Base-by-base conservation (phyloP, 2,797 vertebrate genomes). In the Muscicapa striata region DNA sequence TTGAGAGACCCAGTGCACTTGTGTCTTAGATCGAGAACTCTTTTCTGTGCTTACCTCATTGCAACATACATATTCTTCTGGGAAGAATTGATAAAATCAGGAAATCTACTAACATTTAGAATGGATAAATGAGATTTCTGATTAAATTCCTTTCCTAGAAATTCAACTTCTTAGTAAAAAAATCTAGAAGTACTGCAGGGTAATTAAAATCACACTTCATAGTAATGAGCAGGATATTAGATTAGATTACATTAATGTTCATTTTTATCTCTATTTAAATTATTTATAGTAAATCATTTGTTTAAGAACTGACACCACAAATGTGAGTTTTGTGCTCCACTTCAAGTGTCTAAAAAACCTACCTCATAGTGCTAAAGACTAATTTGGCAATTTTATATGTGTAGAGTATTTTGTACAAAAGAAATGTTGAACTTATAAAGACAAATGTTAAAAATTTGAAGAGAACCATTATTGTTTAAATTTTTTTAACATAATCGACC, bases 81-180 rank as follows among this genome's bases (percentile, higher is more conserved):
- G 52, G 48, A 90, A 84, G 20, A 75, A 76, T 88, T 80, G 81
- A 72, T 54, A 52, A 70, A 86, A 93, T 5, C 36, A 92, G 62
- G 74, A 95, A 93, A 92, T 83, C 70, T 96, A 62, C 34, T 84
- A 91, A 94, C 34, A 67, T 87, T 92, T 91, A 92, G 36, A 94
- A 90, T 59, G 29, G 29, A 85, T 91, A 92, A 85, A 84, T 89
- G 58, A 94, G 64, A 84, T 91, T 96, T 84, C 63, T 89, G 66
- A 69, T 67, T 49, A 61, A 92, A 89, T 86, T 83, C 21, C 6
- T 84, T 93, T 73, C 55, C 7, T 74, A 72, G n/a, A 87, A 90
- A 87, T 66, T 15, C 14, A 91, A 5, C 13, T 77, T 94, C 7
- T 83, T 57, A 77, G 48, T 32, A 79, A 94, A 93, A 93, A 91